Percentiles rank a stretch among this genome's conserved stretches.
These are phyloP conservation scores for Sula dactylatra DNA, from an alignment of 2,113 vertebrate species.

Conservation along the genomic window DNA sequence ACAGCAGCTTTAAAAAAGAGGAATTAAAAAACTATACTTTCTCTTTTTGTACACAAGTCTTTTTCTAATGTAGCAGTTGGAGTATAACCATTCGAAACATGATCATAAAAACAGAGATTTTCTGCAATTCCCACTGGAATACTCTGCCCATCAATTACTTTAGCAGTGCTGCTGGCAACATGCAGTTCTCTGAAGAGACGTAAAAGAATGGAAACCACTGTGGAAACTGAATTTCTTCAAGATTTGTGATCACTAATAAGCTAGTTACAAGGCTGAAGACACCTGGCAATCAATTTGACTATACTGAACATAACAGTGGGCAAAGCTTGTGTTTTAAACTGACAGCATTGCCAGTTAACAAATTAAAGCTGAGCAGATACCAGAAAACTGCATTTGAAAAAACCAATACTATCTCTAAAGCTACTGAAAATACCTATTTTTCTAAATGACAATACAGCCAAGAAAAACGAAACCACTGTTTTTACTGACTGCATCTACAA, in stretches of 20 bases:
- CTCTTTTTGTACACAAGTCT: not conserved
- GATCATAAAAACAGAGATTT: not conserved
- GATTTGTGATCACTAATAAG: not conserved
- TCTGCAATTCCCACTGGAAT: not conserved
- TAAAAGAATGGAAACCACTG: not conserved
- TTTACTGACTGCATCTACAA: not conserved
- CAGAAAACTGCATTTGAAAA: not conserved
- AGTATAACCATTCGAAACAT: not conserved
- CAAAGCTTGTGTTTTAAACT: not conserved
- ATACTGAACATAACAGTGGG: not conserved
- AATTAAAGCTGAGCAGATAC: not conserved
- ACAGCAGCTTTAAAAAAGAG: not conserved
- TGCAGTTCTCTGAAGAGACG: not conserved
- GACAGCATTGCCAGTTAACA: not conserved
- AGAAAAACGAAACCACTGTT: not conserved
- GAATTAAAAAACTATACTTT: not conserved
- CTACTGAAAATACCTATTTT: not conserved
- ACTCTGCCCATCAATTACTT: not conserved
- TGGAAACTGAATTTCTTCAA: not conserved
- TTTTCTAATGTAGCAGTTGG: not conserved
- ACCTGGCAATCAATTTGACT: not conserved
- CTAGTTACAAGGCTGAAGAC: not conserved
- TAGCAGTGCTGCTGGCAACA: not conserved
- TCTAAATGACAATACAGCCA: not conserved
- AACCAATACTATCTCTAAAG: not conserved